Conservation (phyloP, 2,888 invertebrate genomes). For the Taphrorychus bicolor region DNA sequence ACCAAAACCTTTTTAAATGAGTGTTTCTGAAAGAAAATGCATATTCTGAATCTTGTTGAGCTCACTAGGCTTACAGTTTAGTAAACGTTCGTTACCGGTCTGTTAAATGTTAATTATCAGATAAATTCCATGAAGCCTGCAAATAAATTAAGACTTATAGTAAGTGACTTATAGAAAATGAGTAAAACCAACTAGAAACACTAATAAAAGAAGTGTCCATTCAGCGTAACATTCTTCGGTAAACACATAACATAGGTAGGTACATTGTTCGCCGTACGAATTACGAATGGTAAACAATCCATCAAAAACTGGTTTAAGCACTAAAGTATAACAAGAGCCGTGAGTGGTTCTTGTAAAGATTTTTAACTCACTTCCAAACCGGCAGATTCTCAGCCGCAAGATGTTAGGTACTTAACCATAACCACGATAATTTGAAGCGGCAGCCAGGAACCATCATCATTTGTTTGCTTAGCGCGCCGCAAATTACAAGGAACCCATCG, state of each 20-base stretch:
- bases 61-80: no score
- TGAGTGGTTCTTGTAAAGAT: background rate
- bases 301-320: background rate
- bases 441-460: background rate
- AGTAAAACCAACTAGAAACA: no score
- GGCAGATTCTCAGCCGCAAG: background rate
- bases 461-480: background rate
- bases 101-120: no score
- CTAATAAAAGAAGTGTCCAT: no score
- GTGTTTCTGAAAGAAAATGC: no score
- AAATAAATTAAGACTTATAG: no score
- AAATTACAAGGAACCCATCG: background rate
- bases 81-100: no score
- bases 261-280: background rate
- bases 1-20: no score
- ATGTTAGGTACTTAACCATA: background rate
- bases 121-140: no score
- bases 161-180: no score
- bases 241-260: background rate
- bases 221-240: no score
- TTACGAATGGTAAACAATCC: background rate
- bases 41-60: no score
- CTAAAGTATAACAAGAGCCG: background rate
- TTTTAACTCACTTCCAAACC: background rate
- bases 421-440: background rate